Base-by-base conservation (phyloP, 2,888 invertebrate species). In the Hyposoter didymator region DNA sequence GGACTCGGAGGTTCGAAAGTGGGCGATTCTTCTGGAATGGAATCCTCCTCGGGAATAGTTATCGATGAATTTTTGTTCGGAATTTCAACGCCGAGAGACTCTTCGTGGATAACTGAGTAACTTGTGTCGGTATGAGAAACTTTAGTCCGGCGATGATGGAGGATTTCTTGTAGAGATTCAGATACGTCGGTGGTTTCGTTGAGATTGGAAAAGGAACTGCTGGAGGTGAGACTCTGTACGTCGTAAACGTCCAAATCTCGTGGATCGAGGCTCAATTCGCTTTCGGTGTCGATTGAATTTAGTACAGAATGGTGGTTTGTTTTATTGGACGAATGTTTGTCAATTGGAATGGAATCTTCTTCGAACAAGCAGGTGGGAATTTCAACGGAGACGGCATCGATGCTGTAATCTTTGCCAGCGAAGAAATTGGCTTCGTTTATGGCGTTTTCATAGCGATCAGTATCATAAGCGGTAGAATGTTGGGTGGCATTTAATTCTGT, bases 331-430 rank as follows among this genome's bases (percentile, higher is more conserved):
- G 52, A 49, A 35, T 75, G 64, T 39, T 87, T 83, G 28, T 86
- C 85, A n/a, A 66, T 47, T 0, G 82, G 64, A 66, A 84, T 87
- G 0, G 88, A 89, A 75, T 89, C 89, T 49, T 89, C 89, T 47
- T 87, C 89, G 84, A 89, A 89, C 3, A 89, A 78, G 73, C 88
- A 88, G 2, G 82, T 84, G 0, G 89, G 89, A 35, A 89, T 88
- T 72, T 89, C 88, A 12, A 74, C 64, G 22, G 87, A 88, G 6
- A 89, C 87, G 8, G 87, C 88, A 52, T 88, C 88, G 55, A 89
- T 87, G 17, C 83, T 87, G 73, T 88, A 89, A 84, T 88, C 79
- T 22, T 80, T 86, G 45, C 84, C 83, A 4, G 87, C 75, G 35
- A 85, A 88, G 70, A 87, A 86, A 87, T 85, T 85, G 14, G 72